phyloP scores from a whole-genome alignment of 2,797 vertebrate genomes.

The Fratercula arctica region DNA sequence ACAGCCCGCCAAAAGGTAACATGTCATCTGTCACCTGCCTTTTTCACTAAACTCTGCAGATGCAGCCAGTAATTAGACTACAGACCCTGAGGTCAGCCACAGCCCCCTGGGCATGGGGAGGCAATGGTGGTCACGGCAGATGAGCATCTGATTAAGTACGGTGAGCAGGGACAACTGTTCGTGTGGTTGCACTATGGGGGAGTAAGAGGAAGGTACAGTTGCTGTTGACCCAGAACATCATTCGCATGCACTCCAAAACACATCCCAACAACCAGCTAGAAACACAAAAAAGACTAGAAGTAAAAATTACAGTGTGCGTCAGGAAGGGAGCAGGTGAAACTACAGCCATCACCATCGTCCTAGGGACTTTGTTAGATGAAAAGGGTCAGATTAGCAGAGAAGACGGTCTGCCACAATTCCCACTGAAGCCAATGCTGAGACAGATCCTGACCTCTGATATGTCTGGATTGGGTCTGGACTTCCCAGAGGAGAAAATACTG shows the following conservation, averaged over 20 bases:
- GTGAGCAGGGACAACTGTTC: background rate
- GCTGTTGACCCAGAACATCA: background rate
- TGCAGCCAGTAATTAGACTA: background rate
- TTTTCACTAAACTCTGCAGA: background rate
- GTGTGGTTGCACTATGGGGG: too few relatives aligned
- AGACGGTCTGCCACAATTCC: background rate
- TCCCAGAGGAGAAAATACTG: background rate
- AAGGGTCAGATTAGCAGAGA: background rate
- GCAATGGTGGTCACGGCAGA: background rate
- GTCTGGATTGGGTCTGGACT: background rate
- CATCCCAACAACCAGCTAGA: background rate
- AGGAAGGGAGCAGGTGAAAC: background rate
- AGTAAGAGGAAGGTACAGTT: background rate
- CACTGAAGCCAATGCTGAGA: background rate
- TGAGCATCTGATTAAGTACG: background rate
- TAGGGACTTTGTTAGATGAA: background rate
- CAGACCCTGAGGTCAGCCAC: background rate
- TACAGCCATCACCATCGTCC: background rate
- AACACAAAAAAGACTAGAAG: background rate
- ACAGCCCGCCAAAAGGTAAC: background rate
- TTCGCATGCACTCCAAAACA: background rate
- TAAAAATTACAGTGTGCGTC: background rate
- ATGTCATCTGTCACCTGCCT: background rate
- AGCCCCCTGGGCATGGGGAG: background rate
- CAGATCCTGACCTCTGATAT: background rate